Evolutionary conservation across 1,140 invertebrate genomes (phyloP).

Genomic region (Marisa cornuarietis): DNA sequence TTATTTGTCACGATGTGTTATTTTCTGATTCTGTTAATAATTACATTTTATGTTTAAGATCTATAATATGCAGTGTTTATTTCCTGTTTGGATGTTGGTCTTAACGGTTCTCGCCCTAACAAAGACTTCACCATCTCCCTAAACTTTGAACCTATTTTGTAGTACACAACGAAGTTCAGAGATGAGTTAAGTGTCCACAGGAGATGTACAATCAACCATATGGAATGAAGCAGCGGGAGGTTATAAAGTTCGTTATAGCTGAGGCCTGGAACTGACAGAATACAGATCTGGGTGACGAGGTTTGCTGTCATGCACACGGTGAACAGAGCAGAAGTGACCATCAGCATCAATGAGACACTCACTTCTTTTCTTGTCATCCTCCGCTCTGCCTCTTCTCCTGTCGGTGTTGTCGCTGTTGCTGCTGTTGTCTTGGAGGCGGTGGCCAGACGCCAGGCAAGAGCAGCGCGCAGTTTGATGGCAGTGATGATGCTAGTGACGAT

Average conservation of each 20-base stretch:
- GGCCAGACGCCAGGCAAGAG: too few species aligned
- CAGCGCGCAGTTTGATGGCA: too few species aligned
- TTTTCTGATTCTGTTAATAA: too few species aligned
- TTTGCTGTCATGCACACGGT: slow-evolving; percentile 5
- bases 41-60: too few species aligned
- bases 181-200: slow-evolving; percentile 14
- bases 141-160: slow-evolving; percentile 10
- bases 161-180: slow-evolving; percentile 17
- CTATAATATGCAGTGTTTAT: too few species aligned
- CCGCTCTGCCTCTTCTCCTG: neutral
- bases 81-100: too few species aligned
- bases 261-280: slow-evolving; percentile 1
- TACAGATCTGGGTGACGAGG: neutral
- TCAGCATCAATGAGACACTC: slow-evolving; percentile 1
- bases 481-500: too few species aligned
- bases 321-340: slow-evolving; percentile 7
- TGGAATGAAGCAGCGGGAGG: neutral
- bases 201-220: slow-evolving; percentile 10
- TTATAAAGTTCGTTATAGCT: neutral
- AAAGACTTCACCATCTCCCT: neutral
- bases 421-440: neutral
- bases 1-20: too few species aligned
- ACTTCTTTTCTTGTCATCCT: neutral
- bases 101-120: too few species aligned
- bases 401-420: neutral